Base-by-base conservation (phyloP, 2,888 invertebrate species). In the Atethmia centrago region DNA sequence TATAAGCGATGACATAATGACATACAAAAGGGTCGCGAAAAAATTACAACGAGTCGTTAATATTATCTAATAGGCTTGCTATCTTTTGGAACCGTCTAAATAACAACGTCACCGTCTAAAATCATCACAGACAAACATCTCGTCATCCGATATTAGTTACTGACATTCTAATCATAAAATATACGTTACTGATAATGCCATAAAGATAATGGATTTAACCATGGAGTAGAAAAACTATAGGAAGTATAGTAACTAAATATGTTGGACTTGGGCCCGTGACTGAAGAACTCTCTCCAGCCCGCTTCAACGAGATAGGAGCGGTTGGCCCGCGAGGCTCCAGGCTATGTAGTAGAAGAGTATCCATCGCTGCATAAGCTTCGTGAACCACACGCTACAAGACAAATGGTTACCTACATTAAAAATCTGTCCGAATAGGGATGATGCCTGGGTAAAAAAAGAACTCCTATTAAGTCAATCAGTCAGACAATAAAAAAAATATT, bases 351-450 rank as follows among this genome's bases (percentile, higher is more conserved):
- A 96, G 91, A 68, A 96, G 78, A 1, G 95, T 95, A 66, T 95
- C 95, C 90, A 94, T 90, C 0, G 96, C 96, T 12, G 95, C 95
- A 71, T 92, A 96, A 0, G 94, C 94, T 86, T 96, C 96, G 74
- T 95, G 95, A 3, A 94, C 94, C 2, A 95, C 92, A 12, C 92
- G 93, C 96, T 96, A 90, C n/a, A 90, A 85, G 56, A 21, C 53
- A 56, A 36, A 36, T 36, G 7, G n/a, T n/a, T n/a, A n/a, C n/a
- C n/a, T n/a, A n/a, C n/a, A n/a, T n/a, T n/a, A n/a, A n/a, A n/a
- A n/a, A n/a, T n/a, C n/a, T n/a, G n/a, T n/a, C n/a, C n/a, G n/a
- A n/a, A n/a, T n/a, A n/a, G n/a, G n/a, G n/a, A n/a, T n/a, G n/a
- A n/a, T n/a, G n/a, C n/a, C n/a, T n/a, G n/a, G n/a, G n/a, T n/a